phyloP scores from a whole-genome alignment of 1,140 invertebrate species.

The Solen grandis region DNA sequence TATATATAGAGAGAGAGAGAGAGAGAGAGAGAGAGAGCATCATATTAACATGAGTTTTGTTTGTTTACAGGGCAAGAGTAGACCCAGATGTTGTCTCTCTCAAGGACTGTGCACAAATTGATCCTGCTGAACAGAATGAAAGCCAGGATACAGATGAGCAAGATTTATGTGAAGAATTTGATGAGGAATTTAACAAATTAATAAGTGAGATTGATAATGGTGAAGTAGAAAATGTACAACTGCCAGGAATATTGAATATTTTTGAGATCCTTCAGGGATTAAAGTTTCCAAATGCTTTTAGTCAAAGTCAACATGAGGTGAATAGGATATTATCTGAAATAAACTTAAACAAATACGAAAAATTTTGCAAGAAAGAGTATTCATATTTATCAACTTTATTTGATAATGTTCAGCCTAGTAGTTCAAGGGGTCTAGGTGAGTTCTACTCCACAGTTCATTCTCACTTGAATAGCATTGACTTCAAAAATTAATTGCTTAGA shows the following conservation, averaged over 20 bases:
- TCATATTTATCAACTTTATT: not conserved
- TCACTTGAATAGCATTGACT: not conserved
- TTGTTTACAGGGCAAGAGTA: no score
- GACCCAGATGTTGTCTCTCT: not conserved
- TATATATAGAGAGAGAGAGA: no score
- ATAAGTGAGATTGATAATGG: no score
- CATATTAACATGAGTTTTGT: not conserved
- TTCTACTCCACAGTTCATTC: not conserved
- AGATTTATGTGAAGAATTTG: conserved; percentile 26
- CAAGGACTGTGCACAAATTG: not conserved
- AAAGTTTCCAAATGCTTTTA: not conserved
- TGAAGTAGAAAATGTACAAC: not conserved
- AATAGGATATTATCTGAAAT: conserved; percentile 7
- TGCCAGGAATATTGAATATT: conserved; percentile 5
- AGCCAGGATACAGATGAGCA: not conserved
- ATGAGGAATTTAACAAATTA: not conserved
- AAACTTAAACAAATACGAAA: no score
- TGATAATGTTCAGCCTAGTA: not conserved
- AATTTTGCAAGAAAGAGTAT: not conserved
- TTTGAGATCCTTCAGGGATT: not conserved
- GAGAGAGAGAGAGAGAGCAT: not conserved
- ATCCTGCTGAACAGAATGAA: not conserved
- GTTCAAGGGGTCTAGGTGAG: not conserved
- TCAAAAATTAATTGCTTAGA: not conserved
- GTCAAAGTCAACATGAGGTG: conserved; percentile 7